Evolutionary conservation across 2,797 vertebrate species (phyloP).

Genomic region (Caiman crocodilus): DNA sequence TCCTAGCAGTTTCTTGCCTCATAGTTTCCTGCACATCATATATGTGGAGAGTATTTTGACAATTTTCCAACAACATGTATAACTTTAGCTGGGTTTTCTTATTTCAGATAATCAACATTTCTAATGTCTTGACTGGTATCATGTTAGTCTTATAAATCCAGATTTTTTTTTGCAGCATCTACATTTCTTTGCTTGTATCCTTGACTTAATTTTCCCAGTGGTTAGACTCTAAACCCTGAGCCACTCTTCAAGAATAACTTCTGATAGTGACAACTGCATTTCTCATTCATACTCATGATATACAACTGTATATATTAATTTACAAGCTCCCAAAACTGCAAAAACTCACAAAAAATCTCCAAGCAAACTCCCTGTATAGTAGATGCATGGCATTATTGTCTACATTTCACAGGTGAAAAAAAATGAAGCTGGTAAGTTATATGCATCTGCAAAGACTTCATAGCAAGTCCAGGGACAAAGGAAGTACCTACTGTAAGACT

Average conservation of each 20-base stretch:
- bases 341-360: fast-evolving
- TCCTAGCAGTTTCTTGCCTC: neutral
- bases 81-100: neutral
- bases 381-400: neutral
- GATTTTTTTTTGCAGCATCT: neutral
- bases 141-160: fast-evolving
- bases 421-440: neutral
- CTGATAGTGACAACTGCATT: fast-evolving
- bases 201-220: neutral
- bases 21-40: neutral
- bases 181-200: neutral
- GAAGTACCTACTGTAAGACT: neutral
- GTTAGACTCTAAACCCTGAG: neutral
- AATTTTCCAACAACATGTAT: fast-evolving
- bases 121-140: neutral
- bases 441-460: neutral
- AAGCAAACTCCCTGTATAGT: neutral
- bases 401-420: neutral
- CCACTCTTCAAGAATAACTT: neutral
- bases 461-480: neutral
- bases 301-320: fast-evolving
- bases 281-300: neutral
- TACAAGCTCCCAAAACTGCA: neutral
- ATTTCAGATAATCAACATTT: neutral
- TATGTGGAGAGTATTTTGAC: neutral